Evolutionary conservation across 2,797 vertebrate genomes (phyloP), one percentile per base, ranked within the genome.

Genomic region (Gadopsis marmoratus): DNA sequence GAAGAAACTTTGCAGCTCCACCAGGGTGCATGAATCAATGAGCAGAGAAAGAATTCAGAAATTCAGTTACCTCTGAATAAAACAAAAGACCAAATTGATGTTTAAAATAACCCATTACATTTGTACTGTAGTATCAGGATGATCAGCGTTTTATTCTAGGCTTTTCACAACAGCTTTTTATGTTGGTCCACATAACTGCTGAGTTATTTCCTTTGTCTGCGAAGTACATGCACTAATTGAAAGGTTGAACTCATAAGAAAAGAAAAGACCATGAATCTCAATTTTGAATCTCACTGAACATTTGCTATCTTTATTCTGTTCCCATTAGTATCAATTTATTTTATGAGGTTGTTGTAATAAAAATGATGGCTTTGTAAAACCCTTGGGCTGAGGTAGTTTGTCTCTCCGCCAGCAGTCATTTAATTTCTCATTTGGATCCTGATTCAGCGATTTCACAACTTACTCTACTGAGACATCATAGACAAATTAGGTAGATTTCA

Each of bases 361-460:
- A 53, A 53, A 45, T 69, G 1, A 48, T 31, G 26, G 47, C 19
- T 50, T 58, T 71, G 31, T 19, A 39, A 62, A 58, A 61, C 11
- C 37, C 5, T 4, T 5, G 4, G 6, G 23, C 45, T 5, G 55
- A 45, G 16, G 2, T n/a, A 58, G 55, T 71, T 84, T 70, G 45
- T 73, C 62, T 78, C 71, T 69, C 21, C 54, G 31, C 61, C 26
- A 68, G 21, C n/a, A 47, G 65, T 64, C n/a, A 48, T 68, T 76
- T 81, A 1, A 74, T 82, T 67, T 71, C 51, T 79, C 39, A 71
- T 72, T 73, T 72, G 60, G 45, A 53, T 69, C 43, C 41, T 75
- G 70, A 60, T 63, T 74, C 83, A 51, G 59, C 37, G 9, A 21
- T 79, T 73, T 71, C 47, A 37, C 39, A 79, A 23, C 21, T 62